These are phyloP conservation scores for Mustelus asterias DNA, from an alignment of 2,113 vertebrate genomes.

Conservation along the genomic window DNA sequence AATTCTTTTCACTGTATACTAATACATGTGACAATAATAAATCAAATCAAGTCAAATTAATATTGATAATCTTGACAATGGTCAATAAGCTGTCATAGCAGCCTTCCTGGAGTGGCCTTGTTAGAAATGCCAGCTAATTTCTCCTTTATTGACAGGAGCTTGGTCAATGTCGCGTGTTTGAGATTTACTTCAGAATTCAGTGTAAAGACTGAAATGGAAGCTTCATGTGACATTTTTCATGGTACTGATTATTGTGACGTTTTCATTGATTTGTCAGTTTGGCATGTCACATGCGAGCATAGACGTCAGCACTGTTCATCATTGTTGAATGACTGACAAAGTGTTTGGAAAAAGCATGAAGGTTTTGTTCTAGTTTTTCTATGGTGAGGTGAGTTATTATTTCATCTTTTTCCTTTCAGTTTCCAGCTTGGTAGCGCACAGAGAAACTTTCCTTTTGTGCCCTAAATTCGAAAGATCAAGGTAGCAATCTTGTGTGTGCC, in stretches of 20 bases:
- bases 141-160: background rate
- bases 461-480: conserved; percentile 48
- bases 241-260: background rate
- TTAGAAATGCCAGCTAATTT: background rate
- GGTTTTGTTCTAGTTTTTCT: background rate
- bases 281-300: background rate
- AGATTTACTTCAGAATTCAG: background rate
- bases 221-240: background rate
- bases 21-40: too few species aligned
- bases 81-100: background rate
- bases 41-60: background rate
- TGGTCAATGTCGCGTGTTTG: background rate
- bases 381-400: background rate
- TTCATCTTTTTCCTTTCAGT: background rate
- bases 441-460: conserved; percentile 42
- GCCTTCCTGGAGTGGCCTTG: background rate
- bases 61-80: background rate
- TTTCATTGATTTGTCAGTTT: background rate
- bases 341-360: background rate
- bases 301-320: background rate
- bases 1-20: too few species aligned
- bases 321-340: background rate
- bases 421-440: conserved; percentile 44
- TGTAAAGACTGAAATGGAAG: background rate
- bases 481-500: conserved; percentile 46